Percentiles rank a stretch among this genome's conserved stretches.
phyloP scores from a whole-genome alignment of 2,888 invertebrate genomes.

The Phoenoteleia sp. region DNA sequence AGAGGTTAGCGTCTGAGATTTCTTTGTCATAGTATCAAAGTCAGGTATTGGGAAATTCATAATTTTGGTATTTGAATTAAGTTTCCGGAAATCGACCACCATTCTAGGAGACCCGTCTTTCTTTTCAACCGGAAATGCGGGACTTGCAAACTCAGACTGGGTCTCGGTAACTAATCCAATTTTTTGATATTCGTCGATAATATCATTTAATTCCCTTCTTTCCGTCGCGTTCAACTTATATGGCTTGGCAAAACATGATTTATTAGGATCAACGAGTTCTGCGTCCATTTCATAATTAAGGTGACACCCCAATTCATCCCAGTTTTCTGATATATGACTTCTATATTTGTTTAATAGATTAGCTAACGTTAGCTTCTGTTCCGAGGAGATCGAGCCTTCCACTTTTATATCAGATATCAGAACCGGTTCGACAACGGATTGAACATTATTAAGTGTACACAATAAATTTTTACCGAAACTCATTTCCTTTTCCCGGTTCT shows the following conservation, averaged over 20 bases:
- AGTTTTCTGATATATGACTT: conserved; percentile 2
- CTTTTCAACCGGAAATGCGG: conserved; percentile 58
- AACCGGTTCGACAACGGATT: no score
- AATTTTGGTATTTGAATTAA: conserved; percentile 33
- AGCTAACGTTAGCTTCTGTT: no score
- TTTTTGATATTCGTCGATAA: conserved; percentile 41
- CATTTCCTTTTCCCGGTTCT: no score
- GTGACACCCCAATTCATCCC: conserved; percentile 39
- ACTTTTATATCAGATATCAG: no score
- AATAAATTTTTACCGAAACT: no score
- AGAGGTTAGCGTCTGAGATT: conserved; percentile 12
- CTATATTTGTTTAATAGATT: conserved; percentile 33
- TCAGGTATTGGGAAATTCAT: conserved; percentile 50
- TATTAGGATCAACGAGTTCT: conserved; percentile 1
- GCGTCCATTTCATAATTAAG: conserved; percentile 46
- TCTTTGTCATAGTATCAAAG: conserved; percentile 46
- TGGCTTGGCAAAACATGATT: conserved; percentile 29
- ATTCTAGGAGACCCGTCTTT: conserved; percentile 53
- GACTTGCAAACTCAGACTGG: conserved; percentile 46
- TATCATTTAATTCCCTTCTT: conserved; percentile 36
- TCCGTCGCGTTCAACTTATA: conserved; percentile 54
- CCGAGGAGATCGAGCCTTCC: no score
- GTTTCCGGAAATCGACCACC: conserved; percentile 51
- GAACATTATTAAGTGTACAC: no score
- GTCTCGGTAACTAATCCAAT: conserved; percentile 56